A percentile compares a stretch with the other conserved stretches of the same genome.
phyloP scores from a whole-genome alignment of 2,797 vertebrate species.

The Cyprinella venusta region DNA sequence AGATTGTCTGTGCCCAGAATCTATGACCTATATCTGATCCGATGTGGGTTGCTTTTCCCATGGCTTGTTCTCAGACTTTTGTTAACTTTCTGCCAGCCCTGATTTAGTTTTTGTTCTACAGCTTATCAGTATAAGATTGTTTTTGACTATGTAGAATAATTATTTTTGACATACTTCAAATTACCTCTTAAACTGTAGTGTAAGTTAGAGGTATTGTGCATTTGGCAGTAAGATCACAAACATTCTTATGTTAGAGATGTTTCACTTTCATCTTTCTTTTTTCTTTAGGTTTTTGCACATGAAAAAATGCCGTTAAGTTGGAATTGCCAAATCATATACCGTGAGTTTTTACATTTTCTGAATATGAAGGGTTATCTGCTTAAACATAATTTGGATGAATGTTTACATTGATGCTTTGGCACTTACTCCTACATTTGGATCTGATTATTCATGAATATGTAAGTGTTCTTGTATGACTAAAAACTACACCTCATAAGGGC shows the following conservation, averaged over 20 bases:
- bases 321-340: conserved; percentile 76
- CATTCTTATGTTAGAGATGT: not conserved
- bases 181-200: not conserved
- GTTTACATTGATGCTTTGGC: not conserved
- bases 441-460: not conserved
- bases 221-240: not conserved
- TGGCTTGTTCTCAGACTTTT: not conserved
- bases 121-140: not conserved
- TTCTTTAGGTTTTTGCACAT: conserved; percentile 73
- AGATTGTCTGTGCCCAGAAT: conserved; percentile 16
- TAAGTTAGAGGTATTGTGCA: not conserved
- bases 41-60: conserved; percentile 36
- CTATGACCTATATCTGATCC: conserved; percentile 20
- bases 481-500: not conserved
- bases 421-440: not conserved
- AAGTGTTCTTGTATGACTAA: not conserved
- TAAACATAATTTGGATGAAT: not conserved
- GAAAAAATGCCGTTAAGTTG: conserved; percentile 80
- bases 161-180: not conserved
- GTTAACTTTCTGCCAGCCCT: not conserved
- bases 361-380: not conserved
- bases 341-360: conserved; percentile 68
- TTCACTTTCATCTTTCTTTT: conserved; percentile 9
- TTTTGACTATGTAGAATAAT: not conserved
- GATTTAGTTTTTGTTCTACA: not conserved